phyloP scores from a whole-genome alignment of 2,113 vertebrate species.

The Tinamus guttatus region DNA sequence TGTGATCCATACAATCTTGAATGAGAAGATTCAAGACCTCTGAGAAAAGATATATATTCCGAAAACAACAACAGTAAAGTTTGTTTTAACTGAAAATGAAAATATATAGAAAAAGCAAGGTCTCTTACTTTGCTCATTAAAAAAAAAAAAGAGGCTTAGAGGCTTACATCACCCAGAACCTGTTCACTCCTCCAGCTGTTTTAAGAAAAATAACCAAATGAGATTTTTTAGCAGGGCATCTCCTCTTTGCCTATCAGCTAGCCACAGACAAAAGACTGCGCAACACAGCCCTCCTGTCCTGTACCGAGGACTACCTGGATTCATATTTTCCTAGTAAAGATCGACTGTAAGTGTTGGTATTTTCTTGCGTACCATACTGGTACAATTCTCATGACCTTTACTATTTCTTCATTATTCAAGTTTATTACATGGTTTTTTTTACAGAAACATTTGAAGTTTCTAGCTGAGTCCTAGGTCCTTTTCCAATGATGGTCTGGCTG shows the following conservation, averaged over 20 bases:
- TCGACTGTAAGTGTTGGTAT: neutral
- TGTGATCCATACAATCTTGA: neutral
- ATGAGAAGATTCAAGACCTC: too few relatives aligned
- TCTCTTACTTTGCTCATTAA: neutral
- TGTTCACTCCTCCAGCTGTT: neutral
- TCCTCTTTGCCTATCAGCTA: neutral
- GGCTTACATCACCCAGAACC: neutral
- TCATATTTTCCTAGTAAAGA: neutral
- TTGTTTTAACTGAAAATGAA: neutral
- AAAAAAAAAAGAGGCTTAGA: too few relatives aligned
- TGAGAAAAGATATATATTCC: too few relatives aligned
- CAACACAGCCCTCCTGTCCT: neutral
- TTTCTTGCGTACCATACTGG: neutral
- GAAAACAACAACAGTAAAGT: too few relatives aligned
- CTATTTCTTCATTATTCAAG: neutral
- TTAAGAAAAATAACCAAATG: neutral
- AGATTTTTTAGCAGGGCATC: neutral
- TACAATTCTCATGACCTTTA: neutral
- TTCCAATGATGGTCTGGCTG: neutral
- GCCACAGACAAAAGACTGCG: neutral
- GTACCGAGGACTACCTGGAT: neutral
- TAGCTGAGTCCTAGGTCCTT: neutral
- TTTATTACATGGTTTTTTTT: neutral
- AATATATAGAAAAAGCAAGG: neutral
- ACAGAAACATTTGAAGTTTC: neutral